Conservation (phyloP, 2,113 vertebrate species). For the Acanthisitta chloris region DNA sequence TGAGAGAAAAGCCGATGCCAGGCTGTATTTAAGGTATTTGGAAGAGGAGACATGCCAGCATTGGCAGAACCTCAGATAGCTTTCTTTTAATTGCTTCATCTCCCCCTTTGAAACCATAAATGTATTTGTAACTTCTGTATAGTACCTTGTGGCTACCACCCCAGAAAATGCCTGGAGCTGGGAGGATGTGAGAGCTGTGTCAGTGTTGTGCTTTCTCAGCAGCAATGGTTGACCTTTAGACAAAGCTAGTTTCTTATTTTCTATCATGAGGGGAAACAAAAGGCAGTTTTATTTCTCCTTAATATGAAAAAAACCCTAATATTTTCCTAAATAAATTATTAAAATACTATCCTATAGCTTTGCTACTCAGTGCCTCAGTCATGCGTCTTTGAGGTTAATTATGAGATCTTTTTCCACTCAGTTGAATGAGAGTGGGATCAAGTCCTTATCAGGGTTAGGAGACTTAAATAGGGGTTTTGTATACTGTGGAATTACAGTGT, state of each 20-base stretch:
- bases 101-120: neutral
- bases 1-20: neutral
- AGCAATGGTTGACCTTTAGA: neutral
- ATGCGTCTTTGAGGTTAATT: neutral
- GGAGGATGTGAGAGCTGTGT: neutral
- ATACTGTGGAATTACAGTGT: neutral
- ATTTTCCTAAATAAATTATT: neutral
- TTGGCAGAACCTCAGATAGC: neutral
- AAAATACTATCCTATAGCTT: neutral
- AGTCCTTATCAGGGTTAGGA: slow-evolving; percentile 30
- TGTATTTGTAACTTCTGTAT: neutral
- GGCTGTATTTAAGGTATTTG: slow-evolving; percentile 23
- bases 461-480: slow-evolving; percentile 26
- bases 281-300: neutral
- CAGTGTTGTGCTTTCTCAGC: neutral
- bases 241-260: neutral
- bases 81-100: neutral
- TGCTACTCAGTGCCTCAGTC: neutral
- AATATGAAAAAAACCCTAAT: neutral
- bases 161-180: neutral
- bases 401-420: slow-evolving; percentile 9
- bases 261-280: neutral
- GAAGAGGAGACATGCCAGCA: neutral
- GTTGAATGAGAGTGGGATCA: neutral
- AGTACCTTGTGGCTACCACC: neutral